A percentile compares a stretch with the other conserved stretches of the same genome.
Conservation (phyloP, 2,888 invertebrate species). For the Ennomos erosarius region DNA sequence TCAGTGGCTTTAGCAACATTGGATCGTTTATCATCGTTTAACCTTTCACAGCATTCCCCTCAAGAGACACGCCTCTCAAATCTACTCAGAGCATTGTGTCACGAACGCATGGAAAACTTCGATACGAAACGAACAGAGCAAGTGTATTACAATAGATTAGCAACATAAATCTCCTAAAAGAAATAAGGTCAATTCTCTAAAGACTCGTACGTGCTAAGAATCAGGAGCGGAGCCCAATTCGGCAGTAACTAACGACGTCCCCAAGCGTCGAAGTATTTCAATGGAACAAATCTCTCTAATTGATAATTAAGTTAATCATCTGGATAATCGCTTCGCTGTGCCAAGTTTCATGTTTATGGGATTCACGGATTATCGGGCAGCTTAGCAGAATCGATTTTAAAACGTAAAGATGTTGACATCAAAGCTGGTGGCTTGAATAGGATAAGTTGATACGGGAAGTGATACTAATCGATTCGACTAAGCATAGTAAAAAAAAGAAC, state of each 20-base stretch:
- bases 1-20: no score
- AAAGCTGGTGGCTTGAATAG: no score
- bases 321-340: constrained; percentile 23
- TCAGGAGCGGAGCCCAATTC: constrained; percentile 25
- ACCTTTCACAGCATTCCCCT: no score
- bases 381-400: constrained; percentile 12
- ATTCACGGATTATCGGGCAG: constrained; percentile 20
- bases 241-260: constrained; percentile 28
- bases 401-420: neutral
- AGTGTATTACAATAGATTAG: constrained; percentile 26
- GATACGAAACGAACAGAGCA: constrained; percentile 12
- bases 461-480: no score
- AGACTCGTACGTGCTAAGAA: constrained; percentile 31
- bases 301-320: constrained; percentile 31
- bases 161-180: constrained; percentile 35
- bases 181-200: constrained; percentile 33
- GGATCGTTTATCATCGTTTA: no score
- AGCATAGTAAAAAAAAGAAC: no score
- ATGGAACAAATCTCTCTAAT: constrained; percentile 29
- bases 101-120: neutral
- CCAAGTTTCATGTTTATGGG: constrained; percentile 23
- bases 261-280: constrained; percentile 23
- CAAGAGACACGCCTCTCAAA: no score
- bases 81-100: no score
- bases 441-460: no score